A percentile compares a stretch with the other conserved stretches of the same genome.
These are phyloP conservation scores for Muntiacus muntjak DNA, from an alignment of 2,113 vertebrate species.

Conservation along the genomic window DNA sequence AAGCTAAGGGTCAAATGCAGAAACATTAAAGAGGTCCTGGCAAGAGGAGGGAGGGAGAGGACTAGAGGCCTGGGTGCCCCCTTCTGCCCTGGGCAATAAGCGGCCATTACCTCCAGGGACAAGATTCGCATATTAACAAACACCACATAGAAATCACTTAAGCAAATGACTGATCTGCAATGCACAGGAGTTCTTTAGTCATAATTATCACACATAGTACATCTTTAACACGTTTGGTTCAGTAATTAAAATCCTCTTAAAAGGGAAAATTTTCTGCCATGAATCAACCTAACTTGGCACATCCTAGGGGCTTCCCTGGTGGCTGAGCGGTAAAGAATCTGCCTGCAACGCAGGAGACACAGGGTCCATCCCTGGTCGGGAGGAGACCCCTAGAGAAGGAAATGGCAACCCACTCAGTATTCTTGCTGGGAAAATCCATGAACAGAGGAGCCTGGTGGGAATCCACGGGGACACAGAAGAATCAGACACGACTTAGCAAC, in stretches of 20 bases:
- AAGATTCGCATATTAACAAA: background rate
- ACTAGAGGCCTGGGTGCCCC: fast-evolving
- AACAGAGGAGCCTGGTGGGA: background rate
- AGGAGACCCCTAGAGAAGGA: background rate
- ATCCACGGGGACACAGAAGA: background rate
- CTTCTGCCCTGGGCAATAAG: background rate
- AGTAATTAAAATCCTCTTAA: slow-evolving; percentile 2
- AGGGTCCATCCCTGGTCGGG: background rate
- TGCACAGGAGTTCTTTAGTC: background rate
- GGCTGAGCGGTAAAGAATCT: background rate
- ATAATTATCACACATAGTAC: background rate
- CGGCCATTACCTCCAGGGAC: background rate
- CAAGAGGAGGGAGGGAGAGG: background rate
- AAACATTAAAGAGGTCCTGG: background rate
- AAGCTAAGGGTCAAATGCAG: background rate
- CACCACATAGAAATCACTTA: background rate
- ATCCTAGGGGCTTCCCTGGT: background rate
- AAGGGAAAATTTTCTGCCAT: background rate
- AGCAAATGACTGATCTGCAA: background rate
- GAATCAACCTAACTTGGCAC: background rate
- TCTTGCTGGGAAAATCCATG: background rate
- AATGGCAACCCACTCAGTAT: background rate
- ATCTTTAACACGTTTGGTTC: background rate
- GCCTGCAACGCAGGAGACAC: background rate
- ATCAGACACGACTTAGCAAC: background rate